Conservation (phyloP, 2,113 vertebrate genomes). For the Macroglossus sobrinus region DNA sequence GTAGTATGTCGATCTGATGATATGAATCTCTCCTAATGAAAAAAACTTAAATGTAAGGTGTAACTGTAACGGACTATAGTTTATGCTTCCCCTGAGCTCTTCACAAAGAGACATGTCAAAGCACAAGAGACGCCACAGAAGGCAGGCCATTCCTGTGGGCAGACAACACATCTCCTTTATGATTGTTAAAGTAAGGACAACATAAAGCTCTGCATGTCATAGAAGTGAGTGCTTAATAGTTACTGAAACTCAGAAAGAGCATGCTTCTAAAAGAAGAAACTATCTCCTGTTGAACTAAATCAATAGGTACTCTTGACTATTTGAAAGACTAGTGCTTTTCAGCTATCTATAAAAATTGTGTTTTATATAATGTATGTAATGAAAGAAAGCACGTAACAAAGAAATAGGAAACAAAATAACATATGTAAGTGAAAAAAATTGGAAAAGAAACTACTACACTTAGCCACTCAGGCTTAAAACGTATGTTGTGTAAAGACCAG, state of each 20-base stretch:
- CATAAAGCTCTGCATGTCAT: not conserved
- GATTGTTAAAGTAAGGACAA: not conserved
- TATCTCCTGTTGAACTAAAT: not conserved
- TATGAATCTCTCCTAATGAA: not conserved
- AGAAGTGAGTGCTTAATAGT: not conserved
- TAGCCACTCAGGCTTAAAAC: not conserved
- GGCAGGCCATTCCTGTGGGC: not conserved
- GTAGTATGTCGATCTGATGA: not conserved
- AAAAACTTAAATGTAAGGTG: not conserved
- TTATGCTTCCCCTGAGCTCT: not conserved
- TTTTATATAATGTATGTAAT: not conserved
- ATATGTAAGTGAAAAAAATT: not conserved
- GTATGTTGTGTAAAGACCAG: not conserved
- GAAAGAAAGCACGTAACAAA: slow-evolving; percentile 20
- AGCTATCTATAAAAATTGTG: not conserved
- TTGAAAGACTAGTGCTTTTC: not conserved
- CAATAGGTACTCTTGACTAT: not conserved
- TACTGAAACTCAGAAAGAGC: not conserved
- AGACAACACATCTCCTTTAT: not conserved
- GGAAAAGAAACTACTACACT: not conserved
- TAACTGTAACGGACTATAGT: not conserved
- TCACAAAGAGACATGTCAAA: slow-evolving; percentile 9
- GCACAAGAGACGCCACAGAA: not conserved
- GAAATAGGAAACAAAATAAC: not conserved
- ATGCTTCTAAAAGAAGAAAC: not conserved